phyloP scores from a whole-genome alignment of 1,140 invertebrate species.

The Mactra quadrangularis region DNA sequence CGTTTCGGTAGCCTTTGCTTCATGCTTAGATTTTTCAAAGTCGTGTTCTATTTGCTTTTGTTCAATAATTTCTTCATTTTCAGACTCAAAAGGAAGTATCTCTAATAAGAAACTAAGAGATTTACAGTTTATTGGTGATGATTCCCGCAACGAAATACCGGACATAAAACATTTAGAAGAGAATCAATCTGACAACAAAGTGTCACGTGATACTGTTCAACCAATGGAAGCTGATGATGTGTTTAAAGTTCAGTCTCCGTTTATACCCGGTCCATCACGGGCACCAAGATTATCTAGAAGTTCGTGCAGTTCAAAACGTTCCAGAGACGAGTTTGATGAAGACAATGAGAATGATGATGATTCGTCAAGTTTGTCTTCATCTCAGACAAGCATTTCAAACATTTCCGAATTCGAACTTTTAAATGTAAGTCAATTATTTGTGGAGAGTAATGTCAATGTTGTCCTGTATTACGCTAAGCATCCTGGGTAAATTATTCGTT shows the following conservation, averaged over 20 bases:
- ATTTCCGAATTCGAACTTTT: too few relatives aligned
- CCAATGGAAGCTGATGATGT: background rate
- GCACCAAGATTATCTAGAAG: background rate
- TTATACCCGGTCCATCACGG: too few relatives aligned
- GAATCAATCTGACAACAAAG: background rate
- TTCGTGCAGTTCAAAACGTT: background rate
- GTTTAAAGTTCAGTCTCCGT: too few relatives aligned
- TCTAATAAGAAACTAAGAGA: background rate
- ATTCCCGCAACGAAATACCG: slow-evolving; percentile 2
- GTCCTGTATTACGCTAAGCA: too few relatives aligned
- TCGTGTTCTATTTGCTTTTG: too few relatives aligned
- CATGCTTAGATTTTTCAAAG: too few relatives aligned
- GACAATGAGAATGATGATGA: background rate
- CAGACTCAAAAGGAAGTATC: slow-evolving; percentile 1
- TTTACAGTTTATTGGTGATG: slow-evolving; percentile 10
- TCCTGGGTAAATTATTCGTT: too few relatives aligned
- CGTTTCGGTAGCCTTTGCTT: too few relatives aligned
- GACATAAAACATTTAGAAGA: slow-evolving; percentile 48
- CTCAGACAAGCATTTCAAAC: too few relatives aligned
- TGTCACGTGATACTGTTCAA: too few relatives aligned
- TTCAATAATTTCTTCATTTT: background rate
- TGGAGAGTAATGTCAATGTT: too few relatives aligned
- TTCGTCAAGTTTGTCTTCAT: background rate
- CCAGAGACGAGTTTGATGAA: background rate
- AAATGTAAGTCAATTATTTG: too few relatives aligned